Evolutionary conservation across 2,888 invertebrate genomes (phyloP).

Genomic region (Diogma glabrata): DNA sequence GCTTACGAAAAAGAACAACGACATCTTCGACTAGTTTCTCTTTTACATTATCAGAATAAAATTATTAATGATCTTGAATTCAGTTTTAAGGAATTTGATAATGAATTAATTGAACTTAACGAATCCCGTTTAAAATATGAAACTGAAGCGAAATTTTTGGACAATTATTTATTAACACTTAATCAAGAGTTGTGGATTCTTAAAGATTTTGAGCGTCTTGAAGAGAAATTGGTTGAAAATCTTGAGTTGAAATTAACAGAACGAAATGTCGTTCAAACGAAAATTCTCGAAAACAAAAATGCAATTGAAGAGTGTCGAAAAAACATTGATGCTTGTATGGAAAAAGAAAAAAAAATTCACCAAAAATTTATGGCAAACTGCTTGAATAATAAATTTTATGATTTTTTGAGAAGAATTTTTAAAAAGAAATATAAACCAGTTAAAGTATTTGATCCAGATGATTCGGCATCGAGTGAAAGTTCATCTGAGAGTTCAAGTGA

Average conservation of each 20-base stretch:
- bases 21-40: constrained; percentile 31
- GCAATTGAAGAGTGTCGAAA: constrained; percentile 41
- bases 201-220: constrained; percentile 59
- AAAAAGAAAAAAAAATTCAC: constrained; percentile 40
- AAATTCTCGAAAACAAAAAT: constrained; percentile 39
- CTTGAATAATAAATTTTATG: constrained; percentile 62
- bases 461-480: not conserved
- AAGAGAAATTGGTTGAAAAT: constrained; percentile 48
- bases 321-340: constrained; percentile 36
- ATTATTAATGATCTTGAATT: constrained; percentile 47
- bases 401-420: constrained; percentile 68
- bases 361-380: constrained; percentile 46
- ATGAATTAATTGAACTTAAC: constrained; percentile 43
- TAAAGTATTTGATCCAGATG: constrained; percentile 43
- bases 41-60: constrained; percentile 53
- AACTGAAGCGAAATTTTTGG: constrained; percentile 45
- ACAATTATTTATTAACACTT: constrained; percentile 51
- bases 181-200: constrained; percentile 64
- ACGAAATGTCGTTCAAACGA: constrained; percentile 42
- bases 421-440: constrained; percentile 69
- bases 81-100: constrained; percentile 53
- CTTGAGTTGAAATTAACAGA: constrained; percentile 44
- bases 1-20: constrained; percentile 24
- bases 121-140: constrained; percentile 46
- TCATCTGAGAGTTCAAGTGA: constrained; percentile 37